Base-by-base conservation (phyloP, 1,140 invertebrate species). In the Orchesella cincta region DNA sequence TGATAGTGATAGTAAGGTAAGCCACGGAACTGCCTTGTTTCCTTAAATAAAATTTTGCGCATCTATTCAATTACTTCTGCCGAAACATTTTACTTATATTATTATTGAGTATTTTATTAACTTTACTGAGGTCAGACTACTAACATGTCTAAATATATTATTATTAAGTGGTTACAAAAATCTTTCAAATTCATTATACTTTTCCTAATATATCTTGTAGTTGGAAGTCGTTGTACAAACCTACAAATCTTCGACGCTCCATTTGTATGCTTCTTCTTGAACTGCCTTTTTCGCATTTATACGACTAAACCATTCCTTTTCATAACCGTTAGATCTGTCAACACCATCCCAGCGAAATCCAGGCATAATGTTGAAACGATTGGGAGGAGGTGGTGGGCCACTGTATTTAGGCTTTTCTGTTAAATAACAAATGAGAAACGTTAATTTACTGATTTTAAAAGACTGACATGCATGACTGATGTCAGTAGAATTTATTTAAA, bases 261-360 rank as follows among this genome's bases (percentile, higher is more conserved):
- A 98, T 84, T 95, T 96, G 82, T 97, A 98, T 0, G 93, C 92
- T 85, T 97, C 93, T 82, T 95, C 93, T 81, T 92, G 89, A 1
- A 89, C 83, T 0, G 96, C 95, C 83, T 90, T 91, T 80, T 88
- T 90, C 5, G 92, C 89, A 82, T 92, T 94, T 80, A 91, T 89
- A 31, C 90, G 88, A 23, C 91, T 89, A 85, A 98, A 96, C 87
- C 92, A 93, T 84, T 94, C 91, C 83, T 93, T 93, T 85, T 99
- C 98, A 85, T 97, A 99, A 0, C 98, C 98, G 87, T 94, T 99
- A 2, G 96, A 98, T 29, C 98, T 87, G 84, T 99, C 95, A 0
- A 99, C 97, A 0, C 98, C 98, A 86, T 99, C 98, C 98, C 98
- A 99, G 46, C 96, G 88, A 86, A 96, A 92, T 0, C 98, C 98